Base-by-base conservation (phyloP, 35 echinoderm and acorn worm species). In the Holothuria glaberrima region DNA sequence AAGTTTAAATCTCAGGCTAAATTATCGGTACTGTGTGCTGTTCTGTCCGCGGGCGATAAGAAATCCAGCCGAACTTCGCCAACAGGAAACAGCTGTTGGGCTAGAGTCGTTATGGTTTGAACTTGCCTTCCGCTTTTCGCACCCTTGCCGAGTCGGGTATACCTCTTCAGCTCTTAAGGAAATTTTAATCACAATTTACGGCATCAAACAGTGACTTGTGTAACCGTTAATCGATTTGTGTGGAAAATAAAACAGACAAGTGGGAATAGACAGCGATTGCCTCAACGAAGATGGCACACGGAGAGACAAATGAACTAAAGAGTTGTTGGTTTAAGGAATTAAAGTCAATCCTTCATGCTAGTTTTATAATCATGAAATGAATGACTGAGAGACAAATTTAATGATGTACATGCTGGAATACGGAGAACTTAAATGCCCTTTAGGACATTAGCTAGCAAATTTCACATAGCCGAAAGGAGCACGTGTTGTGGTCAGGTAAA, bases 251-350 rank as follows among this genome's bases (percentile, higher is more conserved):
- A 75, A 38, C 16, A 17, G 50, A 14, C 13, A 7, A 41, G 36
- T 41, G 36, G 7, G 36, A 7, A 41, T 4, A 41, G 36, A 41
- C 36, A 41, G 13, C 50, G 5, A 54, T 14, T 54, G 5, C 50
- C 50, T 54, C 50, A 14, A 54, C 50, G 50, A 41, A 41, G 2
- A 14, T 54, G 9, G 50, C 12, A 54, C 13, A 14, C 13, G 5
- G 50, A 14, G 16, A 75, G 4, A 41, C 12, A 31, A 75, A 75
- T n/a, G 20, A 41, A 41, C 22, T 9, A 41, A 75, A 21, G 22
- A 75, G 19, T 75, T 75, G 71, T 75, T 75, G 71, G 34, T 75
- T 75, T 75, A 75, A 45, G 71, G 24, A 48, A 45, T 75, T 75
- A 75, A 45, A 54, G 50, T 54, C 50, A 54, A 54, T 54, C 50